Evolutionary conservation across 1,140 invertebrate species (phyloP), one percentile per base, ranked within the genome.

Genomic region (Lamellibrachia luymesi): DNA sequence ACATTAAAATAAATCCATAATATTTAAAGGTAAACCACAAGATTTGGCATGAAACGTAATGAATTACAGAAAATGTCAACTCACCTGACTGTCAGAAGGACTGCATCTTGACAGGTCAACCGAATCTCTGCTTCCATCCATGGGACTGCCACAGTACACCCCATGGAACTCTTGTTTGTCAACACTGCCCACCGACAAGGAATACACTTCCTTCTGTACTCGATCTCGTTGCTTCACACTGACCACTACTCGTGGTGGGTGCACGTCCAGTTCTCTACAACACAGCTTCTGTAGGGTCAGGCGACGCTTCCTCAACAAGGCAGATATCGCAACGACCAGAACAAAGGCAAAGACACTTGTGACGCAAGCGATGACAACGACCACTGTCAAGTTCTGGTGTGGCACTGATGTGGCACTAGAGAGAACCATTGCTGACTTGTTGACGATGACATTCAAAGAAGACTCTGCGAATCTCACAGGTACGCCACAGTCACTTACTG

Each of bases 351-450:
- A 51, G 51, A 91, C 8, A 13, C 91, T 51, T 8, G 91, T 50
- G 6, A 91, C 51, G 5, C 91, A 91, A 51, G 91, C 91, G 25
- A 91, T 91, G 49, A 91, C 91, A 17, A 91, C 51, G 25, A 91
- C 91, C 6, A 91, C 51, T n/a, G 91, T 91, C 91, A 91, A n/a
- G 91, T 91, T 91, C 51, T 91, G 49, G 17, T n/a, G 91, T 10
- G 91, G 91, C 49, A 91, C 91, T 17, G 51, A 17, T 17, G 49
- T 22, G 17, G 49, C 25, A 50, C 91, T 91, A 17, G 91, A 2
- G 49, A 91, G 51, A 51, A 51, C 49, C 91, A 91, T 2, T 22
- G 64, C 64, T 91, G 91, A 91, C 64, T 80, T 22, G 25, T 80
- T 80, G 64, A 80, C 64, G 13, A 80, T 80, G 64, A 80, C 64